Percentiles rank a stretch among this genome's conserved stretches.
phyloP scores from a whole-genome alignment of 1,140 invertebrate species.

The Vanessa tameamea region DNA sequence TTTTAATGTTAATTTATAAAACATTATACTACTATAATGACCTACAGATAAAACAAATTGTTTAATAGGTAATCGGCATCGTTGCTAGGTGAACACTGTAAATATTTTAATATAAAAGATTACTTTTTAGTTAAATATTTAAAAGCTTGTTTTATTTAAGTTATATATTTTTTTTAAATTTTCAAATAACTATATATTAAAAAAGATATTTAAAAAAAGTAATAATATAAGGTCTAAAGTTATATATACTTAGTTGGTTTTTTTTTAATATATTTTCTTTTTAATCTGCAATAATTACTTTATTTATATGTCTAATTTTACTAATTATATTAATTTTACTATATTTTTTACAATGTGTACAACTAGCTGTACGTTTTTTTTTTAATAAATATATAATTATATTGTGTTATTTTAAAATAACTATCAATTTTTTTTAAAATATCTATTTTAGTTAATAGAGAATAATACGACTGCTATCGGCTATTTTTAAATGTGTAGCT shows the following conservation, averaged over 20 bases:
- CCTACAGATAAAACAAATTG: not conserved
- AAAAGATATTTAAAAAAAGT: not conserved
- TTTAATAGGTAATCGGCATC: conserved; percentile 8
- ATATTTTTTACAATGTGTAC: not conserved
- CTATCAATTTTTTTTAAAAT: too few relatives aligned
- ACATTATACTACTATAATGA: too few relatives aligned
- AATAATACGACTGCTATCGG: too few relatives aligned
- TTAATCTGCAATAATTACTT: conserved; percentile 1
- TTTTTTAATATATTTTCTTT: not conserved
- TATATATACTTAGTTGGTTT: not conserved
- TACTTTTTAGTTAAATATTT: not conserved
- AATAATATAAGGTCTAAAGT: not conserved
- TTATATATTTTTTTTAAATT: not conserved
- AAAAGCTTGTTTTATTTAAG: not conserved
- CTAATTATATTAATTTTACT: not conserved
- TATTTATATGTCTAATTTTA: not conserved
- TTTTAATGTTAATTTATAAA: too few relatives aligned
- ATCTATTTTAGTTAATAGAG: too few relatives aligned
- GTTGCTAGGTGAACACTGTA: conserved; percentile 20
- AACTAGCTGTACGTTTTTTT: too few relatives aligned
- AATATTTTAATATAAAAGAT: conserved; percentile 8
- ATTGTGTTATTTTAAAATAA: too few relatives aligned
- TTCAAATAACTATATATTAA: not conserved
- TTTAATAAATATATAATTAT: too few relatives aligned
- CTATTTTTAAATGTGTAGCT: too few relatives aligned